Evolutionary conservation across 2,888 invertebrate species (phyloP).

Genomic region (Ectobius pallidus): DNA sequence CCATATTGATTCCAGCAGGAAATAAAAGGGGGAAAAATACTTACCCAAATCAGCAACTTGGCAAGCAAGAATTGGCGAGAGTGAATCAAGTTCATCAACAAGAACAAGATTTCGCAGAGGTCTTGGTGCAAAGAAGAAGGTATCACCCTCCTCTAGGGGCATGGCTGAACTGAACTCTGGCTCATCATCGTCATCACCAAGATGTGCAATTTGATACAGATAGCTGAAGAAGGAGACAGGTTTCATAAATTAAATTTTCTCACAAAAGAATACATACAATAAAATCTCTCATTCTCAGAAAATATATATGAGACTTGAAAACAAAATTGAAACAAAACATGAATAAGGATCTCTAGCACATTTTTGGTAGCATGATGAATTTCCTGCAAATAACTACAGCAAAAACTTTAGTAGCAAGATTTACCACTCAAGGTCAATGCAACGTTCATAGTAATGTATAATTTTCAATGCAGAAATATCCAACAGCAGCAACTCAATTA

Average conservation of each 20-base stretch:
- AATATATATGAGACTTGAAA: not conserved
- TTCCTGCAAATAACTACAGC: too few relatives aligned
- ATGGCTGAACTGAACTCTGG: conserved; percentile 98
- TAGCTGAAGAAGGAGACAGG: conserved; percentile 79
- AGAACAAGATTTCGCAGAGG: conserved; percentile 91
- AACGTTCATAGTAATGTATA: too few relatives aligned
- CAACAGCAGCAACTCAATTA: too few relatives aligned
- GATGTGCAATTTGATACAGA: conserved; percentile 97
- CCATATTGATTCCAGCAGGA: too few relatives aligned
- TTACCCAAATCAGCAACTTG: conserved; percentile 82
- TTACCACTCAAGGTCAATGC: too few relatives aligned
- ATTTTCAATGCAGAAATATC: too few relatives aligned
- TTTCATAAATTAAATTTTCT: too few relatives aligned
- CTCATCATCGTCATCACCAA: conserved; percentile 99
- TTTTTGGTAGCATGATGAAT: too few relatives aligned
- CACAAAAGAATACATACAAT: not conserved
- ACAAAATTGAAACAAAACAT: not conserved
- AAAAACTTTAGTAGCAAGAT: too few relatives aligned
- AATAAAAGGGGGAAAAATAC: too few relatives aligned
- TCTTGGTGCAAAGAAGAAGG: conserved; percentile 97
- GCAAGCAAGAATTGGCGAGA: conserved; percentile 86
- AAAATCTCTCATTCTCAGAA: not conserved
- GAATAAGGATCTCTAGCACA: too few relatives aligned
- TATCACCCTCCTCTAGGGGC: conserved; percentile 98
- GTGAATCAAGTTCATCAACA: conserved; percentile 96